These are phyloP conservation scores for Zaprionus taronus DNA, from an alignment of 1,140 invertebrate species.

Conservation along the genomic window DNA sequence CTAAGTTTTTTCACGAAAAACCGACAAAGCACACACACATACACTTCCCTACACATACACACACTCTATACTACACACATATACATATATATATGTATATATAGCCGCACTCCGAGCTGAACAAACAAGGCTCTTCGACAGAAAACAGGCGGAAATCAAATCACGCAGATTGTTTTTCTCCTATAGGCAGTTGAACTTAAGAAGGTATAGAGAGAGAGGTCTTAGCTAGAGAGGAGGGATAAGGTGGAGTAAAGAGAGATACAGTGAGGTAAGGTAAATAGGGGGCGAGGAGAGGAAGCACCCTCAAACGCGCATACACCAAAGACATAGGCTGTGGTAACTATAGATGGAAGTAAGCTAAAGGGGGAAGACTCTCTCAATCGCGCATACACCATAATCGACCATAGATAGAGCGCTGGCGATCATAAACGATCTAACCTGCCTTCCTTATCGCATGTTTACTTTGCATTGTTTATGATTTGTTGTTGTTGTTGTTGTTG, in stretches of 20 bases:
- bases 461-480: conserved; percentile 8
- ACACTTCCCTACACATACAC: not conserved
- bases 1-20: not conserved
- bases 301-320: not conserved
- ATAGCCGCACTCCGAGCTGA: not conserved
- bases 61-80: not conserved
- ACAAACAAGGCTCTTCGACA: not conserved
- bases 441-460: no score
- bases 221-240: no score
- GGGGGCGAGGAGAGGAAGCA: not conserved
- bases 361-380: no score
- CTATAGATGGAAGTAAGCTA: not conserved
- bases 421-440: no score
- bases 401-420: no score
- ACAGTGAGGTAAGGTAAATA: not conserved
- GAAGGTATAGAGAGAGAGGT: no score
- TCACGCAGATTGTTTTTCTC: no score
- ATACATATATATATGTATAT: no score
- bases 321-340: not conserved
- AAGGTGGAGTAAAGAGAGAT: no score
- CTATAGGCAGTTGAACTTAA: no score
- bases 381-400: no score
- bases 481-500: conserved; percentile 5
- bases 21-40: not conserved
- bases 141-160: not conserved